Conservation (phyloP, 2,888 invertebrate genomes). For the Cheilosia pagana region DNA sequence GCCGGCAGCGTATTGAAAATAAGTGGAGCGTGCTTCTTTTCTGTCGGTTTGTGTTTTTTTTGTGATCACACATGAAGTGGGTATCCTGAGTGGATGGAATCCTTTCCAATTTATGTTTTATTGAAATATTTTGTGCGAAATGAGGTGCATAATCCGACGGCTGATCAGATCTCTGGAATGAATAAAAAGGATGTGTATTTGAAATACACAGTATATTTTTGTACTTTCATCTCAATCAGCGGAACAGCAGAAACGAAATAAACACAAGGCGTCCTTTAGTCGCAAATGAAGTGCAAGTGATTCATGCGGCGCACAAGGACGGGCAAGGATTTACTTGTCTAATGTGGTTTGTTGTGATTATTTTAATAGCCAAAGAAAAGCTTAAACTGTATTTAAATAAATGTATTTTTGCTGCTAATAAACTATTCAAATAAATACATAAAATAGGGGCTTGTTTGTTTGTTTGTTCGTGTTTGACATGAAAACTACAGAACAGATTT, state of each 20-base stretch:
- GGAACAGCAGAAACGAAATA: background rate
- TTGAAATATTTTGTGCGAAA: constrained; percentile 51
- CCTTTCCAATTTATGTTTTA: constrained; percentile 45
- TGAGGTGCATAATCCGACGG: constrained; percentile 51
- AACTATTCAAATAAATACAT: too few relatives aligned
- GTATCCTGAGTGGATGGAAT: background rate
- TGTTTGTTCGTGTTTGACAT: too few relatives aligned
- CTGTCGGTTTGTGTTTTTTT: background rate
- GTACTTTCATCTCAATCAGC: constrained; percentile 21
- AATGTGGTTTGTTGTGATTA: too few relatives aligned
- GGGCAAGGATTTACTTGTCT: too few relatives aligned
- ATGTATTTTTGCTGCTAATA: too few relatives aligned
- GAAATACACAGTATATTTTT: constrained; percentile 24
- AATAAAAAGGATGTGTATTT: constrained; percentile 46
- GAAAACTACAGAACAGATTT: too few relatives aligned
- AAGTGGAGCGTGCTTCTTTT: constrained; percentile 30
- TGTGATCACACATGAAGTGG: background rate
- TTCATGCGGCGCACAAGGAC: constrained; percentile 7
- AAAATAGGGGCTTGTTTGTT: too few relatives aligned
- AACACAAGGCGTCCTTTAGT: background rate
- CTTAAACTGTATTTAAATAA: too few relatives aligned
- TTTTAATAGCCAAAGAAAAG: too few relatives aligned
- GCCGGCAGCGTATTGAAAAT: constrained; percentile 12
- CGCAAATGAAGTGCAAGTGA: constrained; percentile 28
- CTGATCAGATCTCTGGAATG: constrained; percentile 46